phyloP scores from a whole-genome alignment of 1,140 invertebrate genomes.

The Drosophila mojavensis region DNA sequence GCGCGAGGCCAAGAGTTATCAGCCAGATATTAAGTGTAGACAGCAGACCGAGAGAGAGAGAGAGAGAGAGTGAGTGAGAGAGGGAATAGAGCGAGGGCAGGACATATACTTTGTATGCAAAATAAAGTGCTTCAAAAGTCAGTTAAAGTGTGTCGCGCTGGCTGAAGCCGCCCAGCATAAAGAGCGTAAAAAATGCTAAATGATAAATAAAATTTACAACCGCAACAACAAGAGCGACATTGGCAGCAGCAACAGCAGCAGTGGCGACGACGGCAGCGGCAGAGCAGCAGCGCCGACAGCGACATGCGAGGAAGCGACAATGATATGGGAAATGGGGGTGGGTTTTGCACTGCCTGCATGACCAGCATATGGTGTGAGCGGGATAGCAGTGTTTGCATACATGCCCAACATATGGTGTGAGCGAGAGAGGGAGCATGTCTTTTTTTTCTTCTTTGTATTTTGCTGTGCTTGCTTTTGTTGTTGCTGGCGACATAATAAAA shows the following conservation, averaged over 20 bases:
- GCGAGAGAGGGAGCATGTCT: constrained; percentile 19
- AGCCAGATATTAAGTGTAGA: constrained; percentile 61
- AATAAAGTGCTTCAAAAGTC: constrained; percentile 82
- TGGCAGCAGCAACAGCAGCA: constrained; percentile 37
- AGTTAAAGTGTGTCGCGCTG: constrained; percentile 68
- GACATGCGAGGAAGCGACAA: constrained; percentile 37
- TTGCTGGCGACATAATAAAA: constrained; percentile 77
- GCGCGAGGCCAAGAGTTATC: constrained; percentile 53
- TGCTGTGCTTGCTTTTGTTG: constrained; percentile 41
- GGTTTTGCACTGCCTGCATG: background rate
- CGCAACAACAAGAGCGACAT: constrained; percentile 71
- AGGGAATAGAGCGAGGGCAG: background rate
- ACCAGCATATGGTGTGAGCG: constrained; percentile 1
- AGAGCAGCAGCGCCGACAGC: constrained; percentile 26
- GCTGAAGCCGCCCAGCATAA: constrained; percentile 50
- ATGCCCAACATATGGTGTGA: constrained; percentile 57
- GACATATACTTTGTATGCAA: constrained; percentile 78
- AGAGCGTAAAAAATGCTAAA: constrained; percentile 82
- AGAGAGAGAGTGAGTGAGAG: too few relatives aligned
- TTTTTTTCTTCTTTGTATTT: constrained; percentile 1
- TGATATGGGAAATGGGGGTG: constrained; percentile 3
- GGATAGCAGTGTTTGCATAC: too few relatives aligned
- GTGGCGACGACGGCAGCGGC: constrained; percentile 38
- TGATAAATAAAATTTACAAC: constrained; percentile 83
- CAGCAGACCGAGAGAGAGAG: constrained; percentile 34